These are phyloP conservation scores for Acanthurus lineatus DNA, from an alignment of 2,797 vertebrate species.

Conservation along the genomic window DNA sequence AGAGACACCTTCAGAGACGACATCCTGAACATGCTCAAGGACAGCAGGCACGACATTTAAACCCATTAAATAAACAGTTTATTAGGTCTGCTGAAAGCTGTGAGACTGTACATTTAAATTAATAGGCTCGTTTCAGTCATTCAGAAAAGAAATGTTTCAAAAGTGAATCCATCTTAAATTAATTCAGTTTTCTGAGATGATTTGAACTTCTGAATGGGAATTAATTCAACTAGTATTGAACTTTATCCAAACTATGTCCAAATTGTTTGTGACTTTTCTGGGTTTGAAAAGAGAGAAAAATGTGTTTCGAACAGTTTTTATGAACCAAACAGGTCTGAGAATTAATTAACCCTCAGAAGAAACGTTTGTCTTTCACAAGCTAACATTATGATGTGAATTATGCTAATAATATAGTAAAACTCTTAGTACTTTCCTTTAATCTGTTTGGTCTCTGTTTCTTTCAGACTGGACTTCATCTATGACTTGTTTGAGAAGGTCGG, in stretches of 20 bases:
- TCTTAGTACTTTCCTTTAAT: neutral
- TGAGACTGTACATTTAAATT: neutral
- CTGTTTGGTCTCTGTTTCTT: conserved; percentile 9
- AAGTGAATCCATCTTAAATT: neutral
- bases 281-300: too few relatives aligned
- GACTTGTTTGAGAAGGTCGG: conserved; percentile 95
- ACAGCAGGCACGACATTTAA: conserved; percentile 88
- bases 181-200: neutral
- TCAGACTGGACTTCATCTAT: conserved; percentile 95
- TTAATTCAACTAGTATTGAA: neutral
- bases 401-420: neutral
- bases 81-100: neutral
- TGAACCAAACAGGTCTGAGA: neutral
- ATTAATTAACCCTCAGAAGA: neutral
- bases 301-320: neutral
- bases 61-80: neutral
- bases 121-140: neutral
- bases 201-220: neutral
- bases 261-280: neutral
- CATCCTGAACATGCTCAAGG: conserved; percentile 93
- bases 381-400: neutral
- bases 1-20: conserved; percentile 95
- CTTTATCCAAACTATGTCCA: neutral
- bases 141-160: neutral
- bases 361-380: neutral